Percentiles rank a stretch among this genome's conserved stretches.
phyloP scores from a whole-genome alignment of 2,113 vertebrate genomes.

The Riparia riparia region DNA sequence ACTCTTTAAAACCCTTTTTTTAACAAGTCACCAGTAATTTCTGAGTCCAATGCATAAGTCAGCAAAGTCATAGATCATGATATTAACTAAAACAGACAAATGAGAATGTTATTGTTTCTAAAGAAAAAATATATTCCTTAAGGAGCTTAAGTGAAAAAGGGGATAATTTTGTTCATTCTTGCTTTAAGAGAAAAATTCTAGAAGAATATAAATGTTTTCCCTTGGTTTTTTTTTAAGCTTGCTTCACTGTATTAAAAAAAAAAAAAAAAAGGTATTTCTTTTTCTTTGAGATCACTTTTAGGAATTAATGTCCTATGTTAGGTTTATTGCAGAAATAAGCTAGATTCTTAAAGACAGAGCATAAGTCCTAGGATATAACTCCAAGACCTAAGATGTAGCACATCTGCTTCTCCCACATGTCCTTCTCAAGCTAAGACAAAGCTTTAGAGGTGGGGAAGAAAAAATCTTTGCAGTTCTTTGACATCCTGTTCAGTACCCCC shows the following conservation, averaged over 20 bases:
- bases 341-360: neutral
- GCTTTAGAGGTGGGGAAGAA: neutral
- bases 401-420: fast-evolving
- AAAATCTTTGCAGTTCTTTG: neutral
- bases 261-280: neutral
- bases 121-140: neutral
- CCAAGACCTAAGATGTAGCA: neutral
- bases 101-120: neutral
- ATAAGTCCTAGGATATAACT: neutral
- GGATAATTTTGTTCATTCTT: neutral
- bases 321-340: neutral
- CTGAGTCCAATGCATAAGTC: neutral
- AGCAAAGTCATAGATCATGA: neutral
- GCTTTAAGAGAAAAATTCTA: neutral
- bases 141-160: neutral
- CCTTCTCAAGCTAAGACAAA: neutral
- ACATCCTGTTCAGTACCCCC: neutral
- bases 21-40: neutral
- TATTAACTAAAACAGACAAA: neutral
- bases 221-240: neutral
- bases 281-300: neutral
- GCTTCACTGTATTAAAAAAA: neutral
- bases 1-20: neutral
- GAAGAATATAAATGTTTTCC: neutral
- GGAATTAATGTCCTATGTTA: neutral